Evolutionary conservation across 1,140 invertebrate species (phyloP), one percentile per base, ranked within the genome.

Genomic region (Conopomorpha cramerella): DNA sequence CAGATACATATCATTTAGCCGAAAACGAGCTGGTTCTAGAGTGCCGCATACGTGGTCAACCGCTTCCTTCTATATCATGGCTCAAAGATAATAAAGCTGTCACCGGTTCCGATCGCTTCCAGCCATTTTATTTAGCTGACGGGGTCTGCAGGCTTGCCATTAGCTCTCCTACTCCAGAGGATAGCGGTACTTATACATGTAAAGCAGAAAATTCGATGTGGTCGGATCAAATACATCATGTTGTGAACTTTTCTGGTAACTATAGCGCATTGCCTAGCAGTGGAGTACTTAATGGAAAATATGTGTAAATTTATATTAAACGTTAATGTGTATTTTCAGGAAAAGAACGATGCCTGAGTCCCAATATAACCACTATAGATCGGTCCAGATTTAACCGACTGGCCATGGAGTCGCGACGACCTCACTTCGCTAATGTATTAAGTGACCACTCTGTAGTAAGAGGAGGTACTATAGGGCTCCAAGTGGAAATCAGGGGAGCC

Each of bases 381-480:
- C 59, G 58, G 16, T 49, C 56, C 34, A 47, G 62, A 37, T 58
- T 65, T 36, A 52, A 56, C 10, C 58, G 61, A n/a, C 73, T 71
- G 46, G 60, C 68, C 13, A 60, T 78, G 34, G 81, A 85, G 39
- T 66, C 74, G 3, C 80, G 82, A 36, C 80, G 81, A 47, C 87
- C 89, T 8, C 81, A 84, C 45, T 87, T 90, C 52, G 79, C 86
- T 4, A 84, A 77, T 39, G 81, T 86, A 8, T 65, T 94, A 10
- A 82, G 81, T 4, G 91, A 93, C 67, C 83, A 88, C 36, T 82
- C 82, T 30, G 88, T 93, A 1, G 82, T 86, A 18, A 70, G 82
- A 43, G 89, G 90, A 2, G 89, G 89, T 26, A 90, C 88, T 0
- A 83, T 92, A 35, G 87, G 88, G n/a, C 80, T 92, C n/a, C 88